A percentile compares a stretch with the other conserved stretches of the same genome.
Evolutionary conservation across 2,888 invertebrate genomes (phyloP).

Genomic region (Sericinus montela): DNA sequence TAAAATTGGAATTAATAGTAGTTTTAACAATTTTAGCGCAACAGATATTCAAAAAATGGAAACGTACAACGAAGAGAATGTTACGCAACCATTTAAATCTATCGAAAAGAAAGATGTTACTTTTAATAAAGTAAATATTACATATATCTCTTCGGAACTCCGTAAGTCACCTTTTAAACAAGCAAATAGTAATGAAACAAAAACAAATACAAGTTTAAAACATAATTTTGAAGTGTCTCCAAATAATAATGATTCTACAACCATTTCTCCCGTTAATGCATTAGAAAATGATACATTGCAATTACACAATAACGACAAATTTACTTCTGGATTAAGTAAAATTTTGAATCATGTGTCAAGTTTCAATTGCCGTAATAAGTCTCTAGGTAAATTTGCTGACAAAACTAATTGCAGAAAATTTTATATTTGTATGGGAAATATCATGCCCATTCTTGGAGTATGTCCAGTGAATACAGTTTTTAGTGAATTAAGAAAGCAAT

Average conservation of each 20-base stretch:
- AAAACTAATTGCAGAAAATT: slow-evolving; percentile 69
- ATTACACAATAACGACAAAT: background rate
- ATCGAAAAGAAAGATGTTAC: no score
- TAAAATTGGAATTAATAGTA: no score
- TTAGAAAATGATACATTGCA: no score
- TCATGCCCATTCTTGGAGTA: slow-evolving; percentile 41
- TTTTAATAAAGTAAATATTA: no score
- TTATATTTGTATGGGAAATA: slow-evolving; percentile 63
- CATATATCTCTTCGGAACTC: no score
- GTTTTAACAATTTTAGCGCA: no score
- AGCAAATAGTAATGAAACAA: background rate
- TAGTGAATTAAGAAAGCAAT: slow-evolving; percentile 63
- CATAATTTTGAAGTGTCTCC: background rate
- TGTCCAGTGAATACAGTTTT: slow-evolving; percentile 66
- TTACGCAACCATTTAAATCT: no score
- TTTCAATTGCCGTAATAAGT: slow-evolving; percentile 38
- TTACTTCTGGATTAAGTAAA: background rate
- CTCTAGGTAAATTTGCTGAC: slow-evolving; percentile 69
- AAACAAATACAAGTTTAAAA: background rate
- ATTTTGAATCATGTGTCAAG: background rate
- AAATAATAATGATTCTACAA: background rate
- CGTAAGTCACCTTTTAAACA: no score
- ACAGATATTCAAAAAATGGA: no score
- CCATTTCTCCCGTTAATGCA: no score
- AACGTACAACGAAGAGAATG: no score